Percentiles rank a stretch among this genome's conserved stretches.
Conservation (phyloP, 2,113 vertebrate genomes). For the Urocolius indicus region DNA sequence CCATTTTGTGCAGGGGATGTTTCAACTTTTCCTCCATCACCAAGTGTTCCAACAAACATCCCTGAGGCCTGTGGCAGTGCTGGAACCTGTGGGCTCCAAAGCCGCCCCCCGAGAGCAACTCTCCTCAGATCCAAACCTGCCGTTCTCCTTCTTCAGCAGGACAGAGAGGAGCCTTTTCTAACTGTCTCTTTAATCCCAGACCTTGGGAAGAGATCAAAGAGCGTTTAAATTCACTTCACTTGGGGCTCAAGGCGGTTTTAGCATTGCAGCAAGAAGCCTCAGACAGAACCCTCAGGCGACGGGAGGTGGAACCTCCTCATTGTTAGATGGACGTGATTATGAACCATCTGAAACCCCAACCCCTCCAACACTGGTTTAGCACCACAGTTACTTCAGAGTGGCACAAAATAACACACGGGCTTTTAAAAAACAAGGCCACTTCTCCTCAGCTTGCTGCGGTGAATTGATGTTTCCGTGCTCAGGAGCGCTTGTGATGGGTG, state of each 20-base stretch:
- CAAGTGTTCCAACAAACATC: fast-evolving
- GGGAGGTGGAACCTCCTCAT: background rate
- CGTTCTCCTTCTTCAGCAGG: fast-evolving
- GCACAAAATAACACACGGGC: background rate
- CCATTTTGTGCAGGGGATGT: too few species aligned
- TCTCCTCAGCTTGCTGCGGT: background rate
- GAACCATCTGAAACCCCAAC: background rate
- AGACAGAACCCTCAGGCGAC: background rate
- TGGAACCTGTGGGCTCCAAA: background rate
- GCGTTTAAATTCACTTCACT: background rate
- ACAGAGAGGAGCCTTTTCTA: too few species aligned
- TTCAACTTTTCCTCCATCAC: too few species aligned
- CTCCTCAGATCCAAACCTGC: background rate
- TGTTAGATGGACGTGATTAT: too few species aligned
- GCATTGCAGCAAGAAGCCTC: background rate
- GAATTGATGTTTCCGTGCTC: background rate
- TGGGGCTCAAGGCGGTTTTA: too few species aligned
- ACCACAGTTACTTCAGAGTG: fast-evolving
- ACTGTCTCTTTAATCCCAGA: background rate
- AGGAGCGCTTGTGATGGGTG: background rate
- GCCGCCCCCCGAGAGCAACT: fast-evolving
- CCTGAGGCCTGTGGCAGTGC: fast-evolving
- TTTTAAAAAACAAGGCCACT: background rate
- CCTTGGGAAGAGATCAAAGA: background rate
- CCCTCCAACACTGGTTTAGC: background rate